Conservation (phyloP, 2,797 vertebrate species). For the Micromesistius poutassou region DNA sequence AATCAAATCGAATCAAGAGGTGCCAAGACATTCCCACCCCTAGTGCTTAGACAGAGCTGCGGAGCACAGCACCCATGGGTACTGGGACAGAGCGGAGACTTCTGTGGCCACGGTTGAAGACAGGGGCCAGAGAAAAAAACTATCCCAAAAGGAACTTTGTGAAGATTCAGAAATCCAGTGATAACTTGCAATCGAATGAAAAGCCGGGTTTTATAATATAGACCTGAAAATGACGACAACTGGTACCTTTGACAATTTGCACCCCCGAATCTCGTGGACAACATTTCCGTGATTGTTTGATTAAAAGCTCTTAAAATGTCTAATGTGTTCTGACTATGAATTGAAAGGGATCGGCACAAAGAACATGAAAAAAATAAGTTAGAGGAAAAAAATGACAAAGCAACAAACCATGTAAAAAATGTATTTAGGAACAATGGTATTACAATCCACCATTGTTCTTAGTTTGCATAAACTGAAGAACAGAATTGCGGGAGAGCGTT, state of each 20-base stretch:
- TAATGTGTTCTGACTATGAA: neutral
- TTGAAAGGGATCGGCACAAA: neutral
- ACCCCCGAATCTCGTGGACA: neutral
- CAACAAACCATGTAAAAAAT: neutral
- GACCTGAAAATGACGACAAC: neutral
- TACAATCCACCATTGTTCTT: neutral
- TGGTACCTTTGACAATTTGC: neutral
- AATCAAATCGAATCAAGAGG: too few relatives aligned
- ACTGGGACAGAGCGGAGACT: neutral
- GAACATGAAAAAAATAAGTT: neutral
- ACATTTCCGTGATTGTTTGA: neutral
- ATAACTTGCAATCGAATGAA: neutral
- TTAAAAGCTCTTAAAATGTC: neutral
- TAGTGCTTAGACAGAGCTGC: too few relatives aligned
- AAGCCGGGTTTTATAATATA: neutral
- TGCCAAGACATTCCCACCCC: too few relatives aligned
- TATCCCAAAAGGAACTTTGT: neutral
- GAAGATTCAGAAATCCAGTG: neutral
- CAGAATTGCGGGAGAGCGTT: constrained; percentile 18
- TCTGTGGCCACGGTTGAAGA: neutral
- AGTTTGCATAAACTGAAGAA: neutral
- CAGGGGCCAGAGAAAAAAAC: neutral
- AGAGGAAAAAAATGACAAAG: neutral
- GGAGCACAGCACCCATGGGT: neutral
- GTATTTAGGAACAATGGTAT: too few relatives aligned